A percentile compares a stretch with the other conserved stretches of the same genome.
Conservation (phyloP, 2,888 invertebrate genomes). For the Drosophila infuscata region DNA sequence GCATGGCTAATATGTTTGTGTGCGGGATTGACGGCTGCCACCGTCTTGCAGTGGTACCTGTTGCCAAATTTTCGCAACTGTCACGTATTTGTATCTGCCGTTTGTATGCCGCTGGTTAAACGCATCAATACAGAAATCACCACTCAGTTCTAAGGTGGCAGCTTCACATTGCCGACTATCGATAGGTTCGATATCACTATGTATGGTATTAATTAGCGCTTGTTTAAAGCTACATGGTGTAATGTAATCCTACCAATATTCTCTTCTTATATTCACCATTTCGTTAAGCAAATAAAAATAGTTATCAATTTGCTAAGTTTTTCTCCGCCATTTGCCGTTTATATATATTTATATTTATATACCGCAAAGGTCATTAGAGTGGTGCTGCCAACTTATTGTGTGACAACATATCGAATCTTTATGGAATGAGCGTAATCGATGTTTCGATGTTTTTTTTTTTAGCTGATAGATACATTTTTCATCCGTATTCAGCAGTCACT, state of each 20-base stretch:
- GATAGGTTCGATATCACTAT: conserved; percentile 5
- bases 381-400: conserved; percentile 32
- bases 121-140: conserved; percentile 8
- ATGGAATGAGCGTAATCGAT: neutral
- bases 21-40: neutral
- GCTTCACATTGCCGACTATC: conserved; percentile 6
- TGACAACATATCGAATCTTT: conserved; percentile 4
- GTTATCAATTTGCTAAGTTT: neutral
- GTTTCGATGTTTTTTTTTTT: conserved; percentile 39
- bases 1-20: conserved; percentile 7
- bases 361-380: neutral
- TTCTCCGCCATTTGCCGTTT: neutral
- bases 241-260: neutral
- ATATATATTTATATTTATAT: neutral
- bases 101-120: conserved; percentile 1
- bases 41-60: conserved; percentile 26
- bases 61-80: conserved; percentile 26
- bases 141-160: neutral
- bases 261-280: neutral
- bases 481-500: conserved; percentile 59
- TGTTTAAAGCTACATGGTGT: neutral
- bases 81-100: neutral
- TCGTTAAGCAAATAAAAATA: neutral
- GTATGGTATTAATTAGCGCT: conserved; percentile 4
- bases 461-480: conserved; percentile 73